Percentiles rank a stretch among this genome's conserved stretches.
These are phyloP conservation scores for Takifugu ocellatus DNA, from an alignment of 2,797 vertebrate genomes.

Conservation along the genomic window DNA sequence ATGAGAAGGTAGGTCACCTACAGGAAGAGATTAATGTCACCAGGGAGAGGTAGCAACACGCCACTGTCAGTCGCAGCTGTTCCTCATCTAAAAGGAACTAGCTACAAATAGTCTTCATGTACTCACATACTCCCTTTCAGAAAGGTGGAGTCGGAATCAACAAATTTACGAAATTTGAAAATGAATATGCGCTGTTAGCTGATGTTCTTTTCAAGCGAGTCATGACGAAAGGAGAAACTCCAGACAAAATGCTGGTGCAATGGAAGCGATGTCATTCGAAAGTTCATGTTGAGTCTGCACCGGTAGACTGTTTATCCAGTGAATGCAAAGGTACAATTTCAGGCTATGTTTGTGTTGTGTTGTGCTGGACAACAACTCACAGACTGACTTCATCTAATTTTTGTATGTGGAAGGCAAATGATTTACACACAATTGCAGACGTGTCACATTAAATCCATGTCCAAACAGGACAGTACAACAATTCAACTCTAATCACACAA, in stretches of 20 bases:
- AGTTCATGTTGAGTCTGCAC: not conserved
- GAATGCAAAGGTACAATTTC: not conserved
- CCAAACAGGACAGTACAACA: no score
- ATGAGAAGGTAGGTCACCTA: conserved; percentile 69
- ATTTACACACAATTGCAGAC: no score
- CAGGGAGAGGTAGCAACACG: conserved; percentile 56
- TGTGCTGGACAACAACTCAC: not conserved
- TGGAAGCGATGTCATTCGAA: not conserved
- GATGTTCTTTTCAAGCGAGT: conserved; percentile 1
- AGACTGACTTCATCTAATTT: not conserved
- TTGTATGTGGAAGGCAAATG: not conserved
- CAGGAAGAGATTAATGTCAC: conserved; percentile 72
- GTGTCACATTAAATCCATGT: no score
- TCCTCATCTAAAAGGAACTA: conserved; percentile 39
- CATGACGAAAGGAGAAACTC: not conserved
- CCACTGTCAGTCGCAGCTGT: conserved; percentile 60
- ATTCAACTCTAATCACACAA: no score
- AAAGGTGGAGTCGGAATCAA: conserved; percentile 9
- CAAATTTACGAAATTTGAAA: conserved; percentile 6
- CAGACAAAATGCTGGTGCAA: not conserved
- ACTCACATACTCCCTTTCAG: conserved; percentile 20
- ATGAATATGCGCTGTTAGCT: not conserved
- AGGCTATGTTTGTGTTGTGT: not conserved
- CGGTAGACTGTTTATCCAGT: not conserved
- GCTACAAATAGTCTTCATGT: conserved; percentile 31